phyloP scores from a whole-genome alignment of 1,140 invertebrate genomes.

The Zaprionus ghesquierei region DNA sequence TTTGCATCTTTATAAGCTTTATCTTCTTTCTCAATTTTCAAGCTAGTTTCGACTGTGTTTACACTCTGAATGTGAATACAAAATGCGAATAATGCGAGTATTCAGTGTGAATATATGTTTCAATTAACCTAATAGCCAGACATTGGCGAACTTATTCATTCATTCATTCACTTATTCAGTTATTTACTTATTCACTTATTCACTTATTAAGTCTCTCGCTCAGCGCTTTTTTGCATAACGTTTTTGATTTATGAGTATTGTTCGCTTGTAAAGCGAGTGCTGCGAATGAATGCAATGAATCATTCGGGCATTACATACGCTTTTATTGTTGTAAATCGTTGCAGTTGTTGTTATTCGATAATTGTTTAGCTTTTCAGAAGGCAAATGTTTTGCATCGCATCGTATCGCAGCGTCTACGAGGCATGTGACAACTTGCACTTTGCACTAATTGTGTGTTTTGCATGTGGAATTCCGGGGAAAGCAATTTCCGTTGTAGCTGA shows the following conservation, averaged over 20 bases:
- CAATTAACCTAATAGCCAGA: conserved; percentile 33
- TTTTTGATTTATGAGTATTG: conserved; percentile 45
- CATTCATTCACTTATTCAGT: neutral
- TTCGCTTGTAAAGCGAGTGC: conserved; percentile 17
- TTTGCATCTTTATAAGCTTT: neutral
- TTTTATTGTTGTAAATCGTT: neutral
- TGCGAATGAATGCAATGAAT: conserved; percentile 55
- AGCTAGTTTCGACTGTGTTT: conserved; percentile 20
- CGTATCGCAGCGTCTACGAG: conserved; percentile 12
- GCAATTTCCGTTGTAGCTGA: conserved; percentile 2
- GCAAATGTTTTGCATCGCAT: neutral
- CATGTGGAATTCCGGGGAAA: conserved; percentile 37
- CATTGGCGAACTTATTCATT: conserved; percentile 15
- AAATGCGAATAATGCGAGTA: conserved; percentile 10
- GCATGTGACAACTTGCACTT: conserved; percentile 72
- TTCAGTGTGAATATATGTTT: conserved; percentile 22
- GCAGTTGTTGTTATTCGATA: conserved; percentile 5
- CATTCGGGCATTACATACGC: conserved; percentile 20
- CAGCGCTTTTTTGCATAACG: conserved; percentile 48
- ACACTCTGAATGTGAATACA: conserved; percentile 20
- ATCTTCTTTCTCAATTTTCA: neutral
- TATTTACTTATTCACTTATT: conserved; percentile 5
- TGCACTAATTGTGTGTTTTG: conserved; percentile 55
- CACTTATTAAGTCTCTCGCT: neutral
- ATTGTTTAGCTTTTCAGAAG: neutral